phyloP scores from a whole-genome alignment of 2,797 vertebrate species.

The Acomys russatus region DNA sequence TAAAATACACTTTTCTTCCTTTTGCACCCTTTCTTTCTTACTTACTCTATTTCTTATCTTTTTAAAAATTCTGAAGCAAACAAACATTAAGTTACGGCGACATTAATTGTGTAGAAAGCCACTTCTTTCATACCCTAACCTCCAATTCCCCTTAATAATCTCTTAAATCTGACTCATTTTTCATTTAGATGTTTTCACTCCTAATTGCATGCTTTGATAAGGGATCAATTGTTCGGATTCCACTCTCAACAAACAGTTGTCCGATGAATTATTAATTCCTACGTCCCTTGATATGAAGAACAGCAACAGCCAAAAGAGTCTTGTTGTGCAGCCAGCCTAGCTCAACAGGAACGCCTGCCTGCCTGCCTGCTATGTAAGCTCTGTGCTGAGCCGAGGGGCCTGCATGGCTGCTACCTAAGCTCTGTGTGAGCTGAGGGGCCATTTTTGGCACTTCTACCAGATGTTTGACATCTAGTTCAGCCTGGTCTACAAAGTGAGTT shows the following conservation, averaged over 20 bases:
- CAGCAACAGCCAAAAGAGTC: not conserved
- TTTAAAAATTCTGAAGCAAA: conserved; percentile 8
- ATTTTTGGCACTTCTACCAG: not conserved
- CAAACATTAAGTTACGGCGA: conserved; percentile 18
- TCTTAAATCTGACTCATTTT: conserved; percentile 43
- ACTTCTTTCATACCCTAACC: not conserved
- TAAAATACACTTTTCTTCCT: too few species aligned
- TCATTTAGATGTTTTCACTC: conserved; percentile 24
- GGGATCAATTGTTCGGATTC: not conserved
- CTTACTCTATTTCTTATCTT: not conserved
- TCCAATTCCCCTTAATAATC: conserved; percentile 5
- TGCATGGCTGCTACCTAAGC: not conserved
- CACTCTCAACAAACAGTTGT: conserved; percentile 28
- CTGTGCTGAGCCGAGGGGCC: not conserved
- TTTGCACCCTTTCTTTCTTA: not conserved
- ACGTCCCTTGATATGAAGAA: not conserved
- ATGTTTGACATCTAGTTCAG: not conserved
- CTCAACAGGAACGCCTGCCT: not conserved
- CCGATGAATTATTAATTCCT: conserved; percentile 31
- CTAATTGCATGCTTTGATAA: not conserved
- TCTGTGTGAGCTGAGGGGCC: not conserved
- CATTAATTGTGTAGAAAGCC: not conserved
- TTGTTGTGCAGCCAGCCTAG: not conserved
- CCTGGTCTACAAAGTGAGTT: too few species aligned
- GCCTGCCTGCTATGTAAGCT: too few species aligned